These are phyloP conservation scores for Eptesicus fuscus DNA, from an alignment of 2,113 vertebrate genomes.

Conservation along the genomic window DNA sequence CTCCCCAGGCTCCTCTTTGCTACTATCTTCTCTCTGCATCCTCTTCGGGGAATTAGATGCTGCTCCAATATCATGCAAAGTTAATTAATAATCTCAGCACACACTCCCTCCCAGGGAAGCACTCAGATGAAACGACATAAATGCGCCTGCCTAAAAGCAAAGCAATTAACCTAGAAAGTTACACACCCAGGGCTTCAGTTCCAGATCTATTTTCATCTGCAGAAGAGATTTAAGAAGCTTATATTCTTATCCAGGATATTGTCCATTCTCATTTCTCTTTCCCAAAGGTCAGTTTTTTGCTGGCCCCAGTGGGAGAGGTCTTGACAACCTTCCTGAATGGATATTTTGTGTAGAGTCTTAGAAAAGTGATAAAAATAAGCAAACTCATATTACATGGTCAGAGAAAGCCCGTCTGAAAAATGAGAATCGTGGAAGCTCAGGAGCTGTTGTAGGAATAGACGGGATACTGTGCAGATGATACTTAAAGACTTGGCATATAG, in stretches of 20 bases:
- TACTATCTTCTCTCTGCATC: neutral
- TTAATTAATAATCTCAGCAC: conserved; percentile 42
- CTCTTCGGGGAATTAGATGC: conserved; percentile 6
- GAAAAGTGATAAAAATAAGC: neutral
- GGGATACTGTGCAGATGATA: no score
- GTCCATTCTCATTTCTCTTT: neutral
- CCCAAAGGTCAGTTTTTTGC: neutral
- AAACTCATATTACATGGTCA: neutral
- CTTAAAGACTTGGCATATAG: neutral
- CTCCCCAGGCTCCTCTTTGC: neutral
- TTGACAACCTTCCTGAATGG: neutral
- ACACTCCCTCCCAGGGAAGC: neutral
- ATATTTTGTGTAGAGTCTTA: neutral
- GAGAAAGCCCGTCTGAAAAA: neutral
- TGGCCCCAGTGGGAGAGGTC: neutral
- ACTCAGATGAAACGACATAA: conserved; percentile 7
- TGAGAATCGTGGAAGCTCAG: neutral
- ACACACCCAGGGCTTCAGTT: neutral
- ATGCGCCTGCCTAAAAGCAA: conserved; percentile 6
- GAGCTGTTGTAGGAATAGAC: neutral
- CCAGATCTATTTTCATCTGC: neutral
- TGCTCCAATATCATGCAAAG: neutral
- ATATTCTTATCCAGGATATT: neutral
- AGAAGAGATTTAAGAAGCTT: neutral
- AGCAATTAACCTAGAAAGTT: conserved; percentile 57